These are phyloP conservation scores for Copidosoma aretas DNA, from an alignment of 2,888 invertebrate genomes.

Conservation along the genomic window DNA sequence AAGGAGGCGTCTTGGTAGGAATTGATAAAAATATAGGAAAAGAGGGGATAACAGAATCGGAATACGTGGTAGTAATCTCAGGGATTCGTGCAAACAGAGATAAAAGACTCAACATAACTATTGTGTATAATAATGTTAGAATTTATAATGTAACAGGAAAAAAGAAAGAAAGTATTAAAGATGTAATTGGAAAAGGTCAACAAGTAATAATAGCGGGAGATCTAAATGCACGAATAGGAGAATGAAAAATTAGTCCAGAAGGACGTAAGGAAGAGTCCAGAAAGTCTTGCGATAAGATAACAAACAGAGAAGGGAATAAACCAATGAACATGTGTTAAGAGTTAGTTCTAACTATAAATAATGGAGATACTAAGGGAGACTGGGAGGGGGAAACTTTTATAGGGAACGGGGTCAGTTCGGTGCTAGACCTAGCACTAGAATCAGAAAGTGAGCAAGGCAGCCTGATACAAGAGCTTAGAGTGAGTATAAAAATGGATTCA, in stretches of 20 bases:
- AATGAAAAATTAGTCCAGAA: not conserved
- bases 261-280: not conserved
- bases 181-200: not conserved
- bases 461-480: not conserved
- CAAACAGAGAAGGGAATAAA: not conserved
- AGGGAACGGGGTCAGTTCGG: slow-evolving; percentile 1
- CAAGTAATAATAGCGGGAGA: not conserved
- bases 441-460: not conserved
- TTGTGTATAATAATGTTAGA: not conserved
- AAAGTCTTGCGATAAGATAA: not conserved
- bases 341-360: not conserved
- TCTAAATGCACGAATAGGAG: not conserved
- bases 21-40: no score
- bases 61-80: no score
- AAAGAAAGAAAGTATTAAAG: not conserved
- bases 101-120: not conserved
- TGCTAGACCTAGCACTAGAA: not conserved
- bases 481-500: slow-evolving; percentile 1
- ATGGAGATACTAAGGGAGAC: not conserved
- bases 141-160: not conserved
- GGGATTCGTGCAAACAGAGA: no score
- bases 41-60: no score
- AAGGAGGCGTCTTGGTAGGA: no score
- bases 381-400: not conserved
- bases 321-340: not conserved